These are phyloP conservation scores for Eufriesea mexicana DNA, from an alignment of 1,140 invertebrate species.

Conservation along the genomic window DNA sequence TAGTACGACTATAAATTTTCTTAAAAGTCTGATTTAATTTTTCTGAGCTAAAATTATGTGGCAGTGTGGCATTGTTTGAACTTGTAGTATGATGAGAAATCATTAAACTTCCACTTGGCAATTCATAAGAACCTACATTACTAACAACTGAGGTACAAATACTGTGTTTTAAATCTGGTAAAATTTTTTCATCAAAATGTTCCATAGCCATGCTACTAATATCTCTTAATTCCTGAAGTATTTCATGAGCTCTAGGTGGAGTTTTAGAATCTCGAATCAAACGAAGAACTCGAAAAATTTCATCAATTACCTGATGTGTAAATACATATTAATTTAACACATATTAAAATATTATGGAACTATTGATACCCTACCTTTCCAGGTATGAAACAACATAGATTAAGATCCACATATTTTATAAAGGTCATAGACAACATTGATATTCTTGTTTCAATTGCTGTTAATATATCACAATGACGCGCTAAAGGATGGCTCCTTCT, in stretches of 20 bases:
- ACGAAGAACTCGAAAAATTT: constrained; percentile 89
- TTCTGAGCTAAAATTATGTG: constrained; percentile 73
- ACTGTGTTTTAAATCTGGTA: constrained; percentile 83
- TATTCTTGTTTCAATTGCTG: constrained; percentile 94
- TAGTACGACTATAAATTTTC: constrained; percentile 75
- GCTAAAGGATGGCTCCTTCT: constrained; percentile 91
- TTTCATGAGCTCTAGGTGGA: constrained; percentile 90
- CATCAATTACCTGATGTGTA: constrained; percentile 91
- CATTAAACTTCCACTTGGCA: constrained; percentile 75
- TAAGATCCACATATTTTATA: constrained; percentile 91
- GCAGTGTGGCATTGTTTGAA: constrained; percentile 57
- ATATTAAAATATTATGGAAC: neutral
- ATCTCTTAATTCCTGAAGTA: constrained; percentile 93
- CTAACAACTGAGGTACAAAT: constrained; percentile 76
- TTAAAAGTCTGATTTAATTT: constrained; percentile 78
- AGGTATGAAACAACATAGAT: constrained; percentile 95
- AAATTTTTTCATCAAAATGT: constrained; percentile 96
- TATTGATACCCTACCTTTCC: constrained; percentile 86
- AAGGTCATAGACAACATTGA: constrained; percentile 97
- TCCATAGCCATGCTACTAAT: constrained; percentile 98
- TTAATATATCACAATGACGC: constrained; percentile 93
- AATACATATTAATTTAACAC: constrained; percentile 35
- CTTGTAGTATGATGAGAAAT: constrained; percentile 70
- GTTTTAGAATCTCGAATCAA: constrained; percentile 86
- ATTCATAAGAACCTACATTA: constrained; percentile 74